Evolutionary conservation across 2,113 vertebrate genomes (phyloP).

Genomic region (Cynopterus brachyotis): DNA sequence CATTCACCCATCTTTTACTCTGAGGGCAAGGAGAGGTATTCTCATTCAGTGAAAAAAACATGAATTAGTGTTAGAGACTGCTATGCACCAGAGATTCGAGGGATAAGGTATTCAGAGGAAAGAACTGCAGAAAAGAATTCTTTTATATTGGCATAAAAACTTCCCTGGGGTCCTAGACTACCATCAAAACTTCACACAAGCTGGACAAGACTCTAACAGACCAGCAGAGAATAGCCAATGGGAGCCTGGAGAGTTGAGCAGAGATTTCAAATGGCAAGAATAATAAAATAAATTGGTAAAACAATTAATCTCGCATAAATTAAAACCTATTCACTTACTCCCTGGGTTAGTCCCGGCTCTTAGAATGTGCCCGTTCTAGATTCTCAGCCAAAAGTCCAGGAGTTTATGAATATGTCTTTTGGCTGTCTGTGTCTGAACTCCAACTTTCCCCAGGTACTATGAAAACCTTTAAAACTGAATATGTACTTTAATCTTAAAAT

Average conservation of each 20-base stretch:
- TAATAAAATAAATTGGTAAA: background rate
- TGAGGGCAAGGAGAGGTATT: background rate
- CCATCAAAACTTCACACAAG: background rate
- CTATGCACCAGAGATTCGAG: background rate
- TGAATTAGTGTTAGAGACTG: background rate
- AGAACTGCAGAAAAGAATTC: background rate
- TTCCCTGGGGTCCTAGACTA: background rate
- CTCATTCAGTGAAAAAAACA: background rate
- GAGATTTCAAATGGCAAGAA: background rate
- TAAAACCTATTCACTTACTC: background rate
- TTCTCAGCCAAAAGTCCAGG: background rate
- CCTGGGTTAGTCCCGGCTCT: background rate
- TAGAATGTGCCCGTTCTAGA: background rate
- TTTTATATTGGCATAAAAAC: background rate
- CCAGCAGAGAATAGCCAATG: background rate
- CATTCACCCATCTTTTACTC: background rate
- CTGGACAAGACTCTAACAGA: background rate
- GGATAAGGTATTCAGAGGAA: background rate
- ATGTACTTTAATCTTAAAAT: background rate
- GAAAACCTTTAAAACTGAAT: background rate
- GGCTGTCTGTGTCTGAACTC: background rate
- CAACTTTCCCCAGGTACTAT: background rate
- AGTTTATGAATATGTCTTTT: background rate
- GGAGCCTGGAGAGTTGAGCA: too few relatives aligned
- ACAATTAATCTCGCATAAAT: background rate